Evolutionary conservation across 2,888 invertebrate genomes (phyloP), one percentile per base, ranked within the genome.

Genomic region (Ophion costatus): DNA sequence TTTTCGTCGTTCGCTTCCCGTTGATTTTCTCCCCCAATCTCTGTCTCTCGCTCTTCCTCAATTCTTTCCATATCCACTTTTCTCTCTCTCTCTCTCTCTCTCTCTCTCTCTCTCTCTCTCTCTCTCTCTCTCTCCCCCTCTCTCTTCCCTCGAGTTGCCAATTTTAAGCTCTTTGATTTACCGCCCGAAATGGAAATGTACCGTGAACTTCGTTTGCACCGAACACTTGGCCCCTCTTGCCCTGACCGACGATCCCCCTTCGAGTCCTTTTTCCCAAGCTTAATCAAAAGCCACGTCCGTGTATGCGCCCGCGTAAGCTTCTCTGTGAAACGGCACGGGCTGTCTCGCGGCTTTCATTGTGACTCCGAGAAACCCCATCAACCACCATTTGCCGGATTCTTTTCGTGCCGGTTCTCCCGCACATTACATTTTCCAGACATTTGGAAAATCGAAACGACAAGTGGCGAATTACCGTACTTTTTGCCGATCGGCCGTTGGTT

Each of bases 111-210:
- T 80, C 86, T 82, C 82, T 22, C 66, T 22, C 66, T 61, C 42
- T 61, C 56, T 69, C 22, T 29, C 61, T 33, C 42, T 22, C 24
- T 22, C 75, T 20, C 67, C 38, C 45, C 56, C 66, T 29, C 33
- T 66, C 75, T 67, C 59, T 42, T 66, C 42, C 64, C 42, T 73
- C 74, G 59, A 74, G 86, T 88, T 89, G 88, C 89, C 90, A 90
- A 90, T 92, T 92, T 92, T 90, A 91, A 90, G 88, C 89, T 87
- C 90, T 91, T 92, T 92, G 91, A 93, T 93, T 93, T 90, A 92
- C 89, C 90, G 90, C 89, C 89, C 86, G 87, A 89, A 89, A 90
- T 91, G 90, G 89, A 91, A 91, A 91, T 91, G 90, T 88, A 91
- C 88, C 90, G 89, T 90, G 90, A 90, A 91, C 88, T 89, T 89